Percentiles rank a stretch among this genome's conserved stretches.
Evolutionary conservation across 2,888 invertebrate species (phyloP).

Genomic region (Hydroisotoma schaefferi): DNA sequence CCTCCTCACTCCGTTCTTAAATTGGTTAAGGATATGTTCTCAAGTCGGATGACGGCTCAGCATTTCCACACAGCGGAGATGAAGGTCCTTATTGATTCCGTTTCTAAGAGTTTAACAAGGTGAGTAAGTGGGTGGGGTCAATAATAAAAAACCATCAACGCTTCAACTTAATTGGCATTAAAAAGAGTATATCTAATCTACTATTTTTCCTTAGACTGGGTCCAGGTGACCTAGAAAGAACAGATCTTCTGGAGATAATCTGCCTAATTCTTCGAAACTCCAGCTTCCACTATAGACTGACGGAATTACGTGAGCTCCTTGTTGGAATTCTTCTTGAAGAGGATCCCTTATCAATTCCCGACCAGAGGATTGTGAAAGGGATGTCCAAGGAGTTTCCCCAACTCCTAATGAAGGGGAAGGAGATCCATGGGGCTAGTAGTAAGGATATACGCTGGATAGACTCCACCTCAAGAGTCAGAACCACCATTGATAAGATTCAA

Average conservation of each 20-base stretch:
- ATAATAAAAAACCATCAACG: too few species aligned
- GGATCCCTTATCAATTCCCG: slow-evolving; percentile 22
- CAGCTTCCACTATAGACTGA: neutral
- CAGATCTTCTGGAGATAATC: slow-evolving; percentile 17
- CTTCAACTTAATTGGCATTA: too few species aligned
- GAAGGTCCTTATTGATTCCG: slow-evolving; percentile 11
- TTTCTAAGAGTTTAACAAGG: slow-evolving; percentile 14
- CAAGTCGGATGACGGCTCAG: slow-evolving; percentile 17
- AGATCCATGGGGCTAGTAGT: too few species aligned
- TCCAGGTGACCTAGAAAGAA: neutral
- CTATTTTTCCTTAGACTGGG: neutral
- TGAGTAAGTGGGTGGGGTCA: neutral
- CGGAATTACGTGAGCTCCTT: slow-evolving; percentile 17
- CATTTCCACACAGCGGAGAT: slow-evolving; percentile 16
- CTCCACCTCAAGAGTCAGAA: too few species aligned
- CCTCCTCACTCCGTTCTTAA: slow-evolving; percentile 21
- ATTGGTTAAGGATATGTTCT: slow-evolving; percentile 25
- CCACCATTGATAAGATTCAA: too few species aligned
- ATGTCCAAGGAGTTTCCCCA: slow-evolving; percentile 27
- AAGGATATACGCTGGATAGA: too few species aligned
- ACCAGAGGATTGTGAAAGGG: slow-evolving; percentile 18
- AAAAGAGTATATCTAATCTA: neutral
- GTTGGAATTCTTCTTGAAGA: slow-evolving; percentile 22
- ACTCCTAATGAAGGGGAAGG: slow-evolving; percentile 12
- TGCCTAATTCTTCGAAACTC: slow-evolving; percentile 9